Evolutionary conservation across 2,113 vertebrate genomes (phyloP).

Genomic region (Barnardius zonarius): DNA sequence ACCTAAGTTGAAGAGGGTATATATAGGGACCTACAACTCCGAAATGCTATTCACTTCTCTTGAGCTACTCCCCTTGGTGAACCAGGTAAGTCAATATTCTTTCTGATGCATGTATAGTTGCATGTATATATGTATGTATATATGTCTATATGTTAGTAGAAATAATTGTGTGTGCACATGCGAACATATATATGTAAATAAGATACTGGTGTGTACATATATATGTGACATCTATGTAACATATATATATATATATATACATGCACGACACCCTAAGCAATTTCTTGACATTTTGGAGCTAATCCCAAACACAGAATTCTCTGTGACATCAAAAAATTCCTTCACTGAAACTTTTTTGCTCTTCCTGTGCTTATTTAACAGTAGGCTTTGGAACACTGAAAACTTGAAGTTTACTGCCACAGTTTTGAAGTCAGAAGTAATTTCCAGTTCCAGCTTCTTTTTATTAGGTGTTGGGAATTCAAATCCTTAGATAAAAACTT

Average conservation of each 20-base stretch:
- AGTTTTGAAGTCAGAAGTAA: accelerated
- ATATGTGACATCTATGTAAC: background rate
- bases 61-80: accelerated
- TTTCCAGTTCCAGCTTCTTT: background rate
- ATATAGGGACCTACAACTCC: accelerated
- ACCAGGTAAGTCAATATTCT: background rate
- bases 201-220: background rate
- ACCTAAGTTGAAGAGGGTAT: background rate
- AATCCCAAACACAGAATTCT: accelerated
- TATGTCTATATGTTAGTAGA: accelerated
- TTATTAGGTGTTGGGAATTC: background rate
- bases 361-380: background rate
- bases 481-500: background rate
- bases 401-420: background rate
- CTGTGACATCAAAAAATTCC: background rate
- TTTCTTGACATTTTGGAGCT: background rate
- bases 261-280: accelerated
- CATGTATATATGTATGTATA: background rate
- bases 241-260: accelerated
- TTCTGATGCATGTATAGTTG: accelerated
- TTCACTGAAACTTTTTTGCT: background rate
- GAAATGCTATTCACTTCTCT: accelerated
- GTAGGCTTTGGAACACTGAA: background rate
- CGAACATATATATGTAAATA: background rate
- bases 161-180: accelerated